Evolutionary conservation across 2,888 invertebrate species (phyloP).

Genomic region (Drosophila nigricruria): DNA sequence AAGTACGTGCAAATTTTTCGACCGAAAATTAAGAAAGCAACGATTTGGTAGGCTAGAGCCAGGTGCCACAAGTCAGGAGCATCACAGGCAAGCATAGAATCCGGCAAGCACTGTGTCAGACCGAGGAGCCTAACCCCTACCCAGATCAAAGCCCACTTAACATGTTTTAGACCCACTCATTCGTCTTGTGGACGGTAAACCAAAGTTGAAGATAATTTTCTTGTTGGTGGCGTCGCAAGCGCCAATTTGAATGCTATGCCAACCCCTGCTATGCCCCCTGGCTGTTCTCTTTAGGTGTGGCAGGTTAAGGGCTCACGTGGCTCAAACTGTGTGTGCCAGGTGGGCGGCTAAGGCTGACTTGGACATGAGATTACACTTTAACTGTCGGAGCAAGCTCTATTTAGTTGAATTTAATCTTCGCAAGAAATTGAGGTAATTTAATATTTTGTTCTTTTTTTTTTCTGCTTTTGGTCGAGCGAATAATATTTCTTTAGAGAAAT

Average conservation of each 20-base stretch:
- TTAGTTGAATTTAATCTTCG: conserved; percentile 43
- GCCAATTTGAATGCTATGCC: conserved; percentile 46
- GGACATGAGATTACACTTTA: conserved; percentile 43
- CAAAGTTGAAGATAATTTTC: conserved; percentile 67
- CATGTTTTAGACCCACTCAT: conserved; percentile 53
- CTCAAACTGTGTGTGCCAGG: conserved; percentile 17
- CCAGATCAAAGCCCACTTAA: conserved; percentile 59
- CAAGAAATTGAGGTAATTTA: conserved; percentile 36
- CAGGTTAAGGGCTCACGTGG: conserved; percentile 19
- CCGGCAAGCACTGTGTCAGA: background rate
- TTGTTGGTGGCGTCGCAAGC: conserved; percentile 44
- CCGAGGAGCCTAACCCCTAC: background rate
- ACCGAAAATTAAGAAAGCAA: conserved; percentile 69
- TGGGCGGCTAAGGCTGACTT: conserved; percentile 14
- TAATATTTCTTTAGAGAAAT: background rate
- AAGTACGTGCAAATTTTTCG: conserved; percentile 76
- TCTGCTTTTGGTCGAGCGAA: background rate
- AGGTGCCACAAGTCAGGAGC: background rate
- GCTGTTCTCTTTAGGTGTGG: conserved; percentile 6
- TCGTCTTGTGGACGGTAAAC: conserved; percentile 47
- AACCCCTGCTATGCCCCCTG: background rate
- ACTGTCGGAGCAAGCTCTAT: conserved; percentile 25
- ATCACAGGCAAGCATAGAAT: background rate
- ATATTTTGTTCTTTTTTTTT: conserved; percentile 9
- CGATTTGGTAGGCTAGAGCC: conserved; percentile 11